Evolutionary conservation across 92 coral and sea anemone species (phyloP), one percentile per base, ranked within the genome.

Genomic region (Muricea muricata): DNA sequence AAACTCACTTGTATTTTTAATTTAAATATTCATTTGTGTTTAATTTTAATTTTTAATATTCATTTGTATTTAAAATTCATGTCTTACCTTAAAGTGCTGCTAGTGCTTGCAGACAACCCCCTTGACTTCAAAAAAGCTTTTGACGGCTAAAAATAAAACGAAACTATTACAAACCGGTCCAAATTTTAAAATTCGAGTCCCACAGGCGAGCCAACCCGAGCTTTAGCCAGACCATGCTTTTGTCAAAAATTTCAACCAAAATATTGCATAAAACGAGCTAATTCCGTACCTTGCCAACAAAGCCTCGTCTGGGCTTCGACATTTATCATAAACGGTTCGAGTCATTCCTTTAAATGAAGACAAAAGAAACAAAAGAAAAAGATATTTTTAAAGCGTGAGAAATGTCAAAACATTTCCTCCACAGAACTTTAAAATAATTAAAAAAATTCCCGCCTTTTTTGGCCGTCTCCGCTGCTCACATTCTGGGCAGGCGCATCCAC

Each of bases 101-200:
- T 63, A 13, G 12, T 61, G 37, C 34, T 94, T 84, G 99, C 46
- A 82, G 97, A 87, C 73, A 96, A 95, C 52, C 99, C 99, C 48
- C 96, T 90, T 60, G 99, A 88, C 48, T 82, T 90, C 73, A 96
- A 92, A 40, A 98, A 96, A 76, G 99, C 94, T 86, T 96, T 96
- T 69, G 99, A 93, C 17, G 99, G 91, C 98, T 95, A 81, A 18
- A 78, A 17, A 52, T n/a, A 24, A 40, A 47, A 40, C 14, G 23
- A 65, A 73, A 10, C 69, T 46, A 37, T 12, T 17, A 54, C 1
- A 47, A 41, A 33, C 41, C 23, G 20, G 20, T 45, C 8, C 21
- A 73, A 40, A 4, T 15, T 73, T 26, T 5, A 26, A 13, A 30
- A 25, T 18, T 9, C 45, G 26, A 41, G 13, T 10, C 17, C 6